Evolutionary conservation across 2,113 vertebrate species (phyloP).

Genomic region (Corythornis cristatus): DNA sequence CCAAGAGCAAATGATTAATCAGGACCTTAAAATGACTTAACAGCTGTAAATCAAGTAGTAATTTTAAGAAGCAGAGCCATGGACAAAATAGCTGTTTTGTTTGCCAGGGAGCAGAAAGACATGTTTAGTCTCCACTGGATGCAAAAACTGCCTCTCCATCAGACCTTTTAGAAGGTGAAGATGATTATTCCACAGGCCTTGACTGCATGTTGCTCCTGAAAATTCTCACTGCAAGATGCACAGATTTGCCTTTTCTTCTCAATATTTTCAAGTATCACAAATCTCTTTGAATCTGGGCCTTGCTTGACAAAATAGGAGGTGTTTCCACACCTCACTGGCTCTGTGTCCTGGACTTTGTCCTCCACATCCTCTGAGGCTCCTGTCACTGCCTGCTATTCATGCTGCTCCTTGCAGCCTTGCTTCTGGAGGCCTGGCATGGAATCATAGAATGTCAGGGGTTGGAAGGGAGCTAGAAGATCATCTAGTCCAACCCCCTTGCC

Average conservation of each 20-base stretch:
- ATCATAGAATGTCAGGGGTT: too few species aligned
- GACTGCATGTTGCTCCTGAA: conserved; percentile 24
- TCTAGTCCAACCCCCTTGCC: too few species aligned
- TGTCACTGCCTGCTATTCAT: neutral
- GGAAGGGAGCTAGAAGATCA: too few species aligned
- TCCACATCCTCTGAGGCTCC: neutral
- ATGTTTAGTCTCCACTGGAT: conserved; percentile 57
- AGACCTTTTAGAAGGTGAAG: conserved; percentile 36
- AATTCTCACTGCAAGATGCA: neutral
- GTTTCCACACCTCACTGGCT: neutral
- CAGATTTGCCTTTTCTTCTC: neutral
- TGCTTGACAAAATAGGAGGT: neutral
- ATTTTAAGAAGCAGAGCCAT: conserved; percentile 58
- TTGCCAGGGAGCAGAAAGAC: conserved; percentile 52
- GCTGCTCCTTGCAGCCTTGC: neutral
- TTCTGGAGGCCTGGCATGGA: neutral
- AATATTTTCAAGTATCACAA: neutral
- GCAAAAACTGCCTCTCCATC: conserved; percentile 18
- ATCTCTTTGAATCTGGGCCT: neutral
- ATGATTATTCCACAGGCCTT: neutral
- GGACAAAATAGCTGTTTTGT: conserved; percentile 54
- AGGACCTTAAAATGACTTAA: conserved; percentile 65
- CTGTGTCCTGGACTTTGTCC: neutral
- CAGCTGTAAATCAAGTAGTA: conserved; percentile 63
- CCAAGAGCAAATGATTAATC: conserved; percentile 44